Base-by-base conservation (phyloP, 2,797 vertebrate genomes). In the Knipowitschia caucasica region DNA sequence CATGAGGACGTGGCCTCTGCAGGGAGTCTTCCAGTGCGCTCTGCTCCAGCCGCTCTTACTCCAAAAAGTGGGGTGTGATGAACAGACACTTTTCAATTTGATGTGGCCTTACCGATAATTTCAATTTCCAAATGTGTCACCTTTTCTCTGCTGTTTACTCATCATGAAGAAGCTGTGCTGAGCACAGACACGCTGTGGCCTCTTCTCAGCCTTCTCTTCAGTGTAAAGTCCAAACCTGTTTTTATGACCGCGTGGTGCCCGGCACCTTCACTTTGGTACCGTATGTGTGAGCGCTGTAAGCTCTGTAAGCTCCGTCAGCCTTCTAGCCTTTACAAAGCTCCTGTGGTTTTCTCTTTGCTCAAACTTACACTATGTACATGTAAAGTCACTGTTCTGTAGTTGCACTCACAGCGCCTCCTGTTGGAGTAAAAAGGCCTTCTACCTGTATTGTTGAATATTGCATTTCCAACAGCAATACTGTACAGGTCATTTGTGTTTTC, bases 21-120 rank as follows among this genome's bases (percentile, higher is more conserved):
- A 17, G 53, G 69, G 73, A 54, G 78, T 86, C 85, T 84, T 86
- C 81, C 81, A 73, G 68, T 70, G 76, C 70, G 72, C 66, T 63
- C 63, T 66, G 44, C 39, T 65, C 61, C 57, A 49, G 67, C 62
- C 79, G 73, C 64, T 62, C 82, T 76, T 45, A 66, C 69, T 55
- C 66, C 56, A 49, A 40, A 44, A 56, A 23, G 36, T 29, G 21
- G 36, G 43, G 39, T 68, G 56, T 44, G 38, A 43, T 30, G 47
- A 59, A 82, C 47, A 31, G 82, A 87, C 75, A 72, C 82, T 82
- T 83, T 83, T 84, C 77, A 78, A 83, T 86, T 89, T 49, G 64
- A 89, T 84, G 89, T 91, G 91, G 91, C 91, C 91, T 92, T 91
- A 91, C 71, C 71, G 75, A 84, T 50, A 78, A 82, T 73, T 72